Evolutionary conservation across 2,797 vertebrate species (phyloP).

Genomic region (Arrhamphus sclerolepis): DNA sequence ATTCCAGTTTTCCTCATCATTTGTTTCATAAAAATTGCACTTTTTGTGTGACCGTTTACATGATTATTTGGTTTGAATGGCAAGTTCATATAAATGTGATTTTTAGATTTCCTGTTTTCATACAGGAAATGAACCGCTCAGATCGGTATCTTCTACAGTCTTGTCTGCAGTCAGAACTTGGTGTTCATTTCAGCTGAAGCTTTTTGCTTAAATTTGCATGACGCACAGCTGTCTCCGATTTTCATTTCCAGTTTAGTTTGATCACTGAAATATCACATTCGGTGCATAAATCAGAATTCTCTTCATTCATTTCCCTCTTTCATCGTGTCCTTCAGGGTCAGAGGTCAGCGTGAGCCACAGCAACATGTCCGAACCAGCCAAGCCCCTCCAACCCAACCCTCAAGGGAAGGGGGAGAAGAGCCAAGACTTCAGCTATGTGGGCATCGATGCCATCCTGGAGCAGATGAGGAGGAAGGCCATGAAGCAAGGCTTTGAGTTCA

Average conservation of each 20-base stretch:
- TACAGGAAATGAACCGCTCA: constrained; percentile 59
- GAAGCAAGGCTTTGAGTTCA: constrained; percentile 98
- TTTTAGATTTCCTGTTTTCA: constrained; percentile 53
- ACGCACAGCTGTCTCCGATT: neutral
- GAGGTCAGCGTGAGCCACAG: constrained; percentile 80
- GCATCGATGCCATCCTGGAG: constrained; percentile 95
- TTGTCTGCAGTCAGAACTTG: neutral
- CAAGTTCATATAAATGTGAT: constrained; percentile 11
- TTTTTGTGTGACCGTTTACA: constrained; percentile 4
- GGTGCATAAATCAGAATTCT: neutral
- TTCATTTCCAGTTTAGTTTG: neutral
- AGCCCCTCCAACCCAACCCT: constrained; percentile 74
- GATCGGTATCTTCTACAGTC: constrained; percentile 17
- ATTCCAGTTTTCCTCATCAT: neutral
- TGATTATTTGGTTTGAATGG: constrained; percentile 11
- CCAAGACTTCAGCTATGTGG: constrained; percentile 92
- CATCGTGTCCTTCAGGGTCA: constrained; percentile 69
- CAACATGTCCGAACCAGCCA: constrained; percentile 88
- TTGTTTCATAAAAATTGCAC: neutral
- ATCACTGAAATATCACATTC: neutral
- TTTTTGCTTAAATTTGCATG: neutral
- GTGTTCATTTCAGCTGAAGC: constrained; percentile 1
- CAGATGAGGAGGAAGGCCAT: constrained; percentile 98
- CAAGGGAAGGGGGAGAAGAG: constrained; percentile 82
- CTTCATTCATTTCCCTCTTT: neutral